Conservation (phyloP, 1,140 invertebrate genomes). For the Druon quercuslanigerum region DNA sequence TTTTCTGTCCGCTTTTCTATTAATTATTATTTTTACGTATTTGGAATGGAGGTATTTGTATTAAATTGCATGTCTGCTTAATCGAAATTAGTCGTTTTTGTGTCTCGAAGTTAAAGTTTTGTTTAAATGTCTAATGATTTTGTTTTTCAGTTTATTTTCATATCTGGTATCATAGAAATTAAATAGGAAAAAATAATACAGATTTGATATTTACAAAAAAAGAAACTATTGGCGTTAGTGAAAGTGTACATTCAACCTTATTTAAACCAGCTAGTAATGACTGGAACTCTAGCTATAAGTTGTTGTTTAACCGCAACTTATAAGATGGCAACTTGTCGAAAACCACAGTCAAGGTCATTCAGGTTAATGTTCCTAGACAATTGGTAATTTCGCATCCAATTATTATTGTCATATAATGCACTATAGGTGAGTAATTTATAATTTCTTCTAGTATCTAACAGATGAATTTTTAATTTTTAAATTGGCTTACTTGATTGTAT, state of each 20-base stretch:
- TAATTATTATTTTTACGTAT: too few species aligned
- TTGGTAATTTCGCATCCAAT: background rate
- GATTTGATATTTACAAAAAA: too few species aligned
- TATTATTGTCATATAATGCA: background rate
- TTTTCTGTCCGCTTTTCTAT: too few species aligned
- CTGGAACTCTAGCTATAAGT: conserved; percentile 4
- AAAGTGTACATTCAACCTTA: background rate
- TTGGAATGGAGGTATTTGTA: too few species aligned
- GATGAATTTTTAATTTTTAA: background rate
- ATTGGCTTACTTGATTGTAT: background rate
- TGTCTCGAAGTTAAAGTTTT: too few species aligned
- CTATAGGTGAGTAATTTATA: background rate
- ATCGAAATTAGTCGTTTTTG: too few species aligned
- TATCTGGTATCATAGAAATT: too few species aligned
- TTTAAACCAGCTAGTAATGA: conserved; percentile 6
- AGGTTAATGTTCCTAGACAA: conserved; percentile 1
- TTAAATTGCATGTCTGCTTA: too few species aligned
- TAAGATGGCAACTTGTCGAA: background rate
- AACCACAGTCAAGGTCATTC: conserved; percentile 5
- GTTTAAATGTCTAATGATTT: too few species aligned
- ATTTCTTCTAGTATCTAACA: background rate
- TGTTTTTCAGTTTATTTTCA: too few species aligned
- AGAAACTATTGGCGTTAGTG: too few species aligned
- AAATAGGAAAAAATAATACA: too few species aligned
- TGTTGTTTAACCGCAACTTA: conserved; percentile 28